A percentile compares a stretch with the other conserved stretches of the same genome.
phyloP scores from a whole-genome alignment of 2,113 vertebrate species.

The Morone saxatilis region DNA sequence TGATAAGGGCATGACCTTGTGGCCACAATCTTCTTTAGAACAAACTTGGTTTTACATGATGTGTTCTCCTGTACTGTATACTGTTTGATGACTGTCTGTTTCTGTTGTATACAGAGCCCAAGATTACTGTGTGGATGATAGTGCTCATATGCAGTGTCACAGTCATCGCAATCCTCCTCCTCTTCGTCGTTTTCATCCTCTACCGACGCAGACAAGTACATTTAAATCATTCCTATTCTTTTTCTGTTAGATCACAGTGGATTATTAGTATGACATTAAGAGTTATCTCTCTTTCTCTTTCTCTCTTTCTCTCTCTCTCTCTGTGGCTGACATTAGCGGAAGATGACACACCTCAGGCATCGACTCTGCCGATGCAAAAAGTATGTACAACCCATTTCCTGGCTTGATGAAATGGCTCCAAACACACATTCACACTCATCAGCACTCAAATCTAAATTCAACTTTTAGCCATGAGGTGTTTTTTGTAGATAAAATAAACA shows the following conservation, averaged over 20 bases:
- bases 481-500: constrained; percentile 22
- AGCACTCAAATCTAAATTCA: not conserved
- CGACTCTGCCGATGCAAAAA: constrained; percentile 80
- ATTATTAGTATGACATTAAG: not conserved
- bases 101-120: constrained; percentile 60
- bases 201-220: constrained; percentile 71
- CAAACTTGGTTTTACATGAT: constrained; percentile 26
- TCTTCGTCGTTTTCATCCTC: constrained; percentile 66
- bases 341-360: constrained; percentile 55
- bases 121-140: constrained; percentile 70
- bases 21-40: constrained; percentile 22
- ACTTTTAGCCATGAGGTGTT: constrained; percentile 6
- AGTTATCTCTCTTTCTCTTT: constrained; percentile 4
- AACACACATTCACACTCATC: constrained; percentile 19
- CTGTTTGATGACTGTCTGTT: constrained; percentile 32
- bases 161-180: constrained; percentile 70
- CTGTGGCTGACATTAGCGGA: constrained; percentile 52
- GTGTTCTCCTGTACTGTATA: not conserved
- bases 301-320: not conserved
- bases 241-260: constrained; percentile 8
- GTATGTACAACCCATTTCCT: constrained; percentile 74
- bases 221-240: not conserved
- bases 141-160: constrained; percentile 68
- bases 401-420: constrained; percentile 21
- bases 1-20: constrained; percentile 49